Conservation (phyloP, 2,888 invertebrate species). For the Hemithea aestivaria region DNA sequence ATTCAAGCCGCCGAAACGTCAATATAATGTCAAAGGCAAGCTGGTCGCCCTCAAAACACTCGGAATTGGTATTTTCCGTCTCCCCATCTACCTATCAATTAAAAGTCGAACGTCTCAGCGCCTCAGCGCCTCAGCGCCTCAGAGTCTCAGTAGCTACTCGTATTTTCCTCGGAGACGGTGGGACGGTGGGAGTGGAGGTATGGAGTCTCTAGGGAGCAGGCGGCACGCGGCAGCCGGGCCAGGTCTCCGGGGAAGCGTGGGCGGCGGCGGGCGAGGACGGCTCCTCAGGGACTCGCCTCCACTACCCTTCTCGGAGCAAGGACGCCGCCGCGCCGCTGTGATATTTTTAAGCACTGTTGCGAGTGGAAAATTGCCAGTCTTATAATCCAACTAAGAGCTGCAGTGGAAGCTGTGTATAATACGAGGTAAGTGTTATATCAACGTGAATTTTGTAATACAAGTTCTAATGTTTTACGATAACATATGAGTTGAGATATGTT, state of each 20-base stretch:
- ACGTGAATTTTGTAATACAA: too few relatives aligned
- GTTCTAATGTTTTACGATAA: too few relatives aligned
- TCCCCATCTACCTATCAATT: slow-evolving; percentile 52
- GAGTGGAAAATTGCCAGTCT: slow-evolving; percentile 35
- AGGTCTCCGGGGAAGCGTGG: slow-evolving; percentile 62
- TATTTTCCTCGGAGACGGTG: slow-evolving; percentile 59
- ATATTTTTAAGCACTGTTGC: slow-evolving; percentile 66
- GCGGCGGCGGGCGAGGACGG: slow-evolving; percentile 63
- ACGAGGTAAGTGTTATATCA: neutral
- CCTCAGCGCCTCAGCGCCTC: slow-evolving; percentile 58
- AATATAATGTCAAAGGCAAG: slow-evolving; percentile 3
- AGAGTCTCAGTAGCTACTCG: slow-evolving; percentile 35
- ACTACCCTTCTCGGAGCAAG: slow-evolving; percentile 49
- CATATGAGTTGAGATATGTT: too few relatives aligned
- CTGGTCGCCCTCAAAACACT: slow-evolving; percentile 18
- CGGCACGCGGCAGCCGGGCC: slow-evolving; percentile 68
- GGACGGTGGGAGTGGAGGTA: slow-evolving; percentile 27
- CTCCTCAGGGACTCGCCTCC: slow-evolving; percentile 62
- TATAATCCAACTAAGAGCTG: slow-evolving; percentile 14
- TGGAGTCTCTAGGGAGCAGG: slow-evolving; percentile 64
- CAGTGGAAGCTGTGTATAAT: neutral
- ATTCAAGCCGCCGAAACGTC: slow-evolving; percentile 7
- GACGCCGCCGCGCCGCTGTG: slow-evolving; percentile 52
- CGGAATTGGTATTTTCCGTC: slow-evolving; percentile 24
- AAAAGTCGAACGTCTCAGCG: slow-evolving; percentile 66